These are phyloP conservation scores for Coenobita brevimanus DNA, from an alignment of 1,140 invertebrate species.

Conservation along the genomic window DNA sequence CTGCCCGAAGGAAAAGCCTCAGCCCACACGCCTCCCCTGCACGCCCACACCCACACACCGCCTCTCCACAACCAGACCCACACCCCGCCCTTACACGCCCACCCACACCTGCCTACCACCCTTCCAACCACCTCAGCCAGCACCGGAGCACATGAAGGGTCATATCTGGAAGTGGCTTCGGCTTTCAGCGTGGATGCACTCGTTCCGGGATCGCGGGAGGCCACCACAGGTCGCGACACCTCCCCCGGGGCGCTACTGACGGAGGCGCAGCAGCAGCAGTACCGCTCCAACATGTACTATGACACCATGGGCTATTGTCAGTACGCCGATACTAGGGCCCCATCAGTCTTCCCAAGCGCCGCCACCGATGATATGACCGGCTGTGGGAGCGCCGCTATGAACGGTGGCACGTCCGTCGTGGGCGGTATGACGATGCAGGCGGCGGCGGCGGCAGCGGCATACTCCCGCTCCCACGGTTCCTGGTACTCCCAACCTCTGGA, in stretches of 20 bases:
- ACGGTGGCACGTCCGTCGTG: constrained; percentile 49
- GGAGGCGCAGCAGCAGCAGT: constrained; percentile 62
- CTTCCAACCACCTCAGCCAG: constrained; percentile 47
- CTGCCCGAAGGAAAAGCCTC: constrained; percentile 60
- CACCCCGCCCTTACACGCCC: constrained; percentile 49
- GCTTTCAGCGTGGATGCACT: constrained; percentile 71
- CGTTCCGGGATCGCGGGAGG: constrained; percentile 67
- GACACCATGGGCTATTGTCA: constrained; percentile 69
- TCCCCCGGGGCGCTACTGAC: constrained; percentile 32
- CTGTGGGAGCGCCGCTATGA: constrained; percentile 54
- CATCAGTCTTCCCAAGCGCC: constrained; percentile 43
- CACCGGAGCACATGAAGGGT: constrained; percentile 52
- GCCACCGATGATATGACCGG: constrained; percentile 52
- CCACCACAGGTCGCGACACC: constrained; percentile 50
- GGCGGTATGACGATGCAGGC: constrained; percentile 58
- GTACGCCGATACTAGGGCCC: constrained; percentile 56
- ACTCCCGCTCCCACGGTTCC: constrained; percentile 60
- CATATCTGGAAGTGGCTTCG: constrained; percentile 62
- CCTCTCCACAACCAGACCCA: constrained; percentile 52
- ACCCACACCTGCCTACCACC: constrained; percentile 42
- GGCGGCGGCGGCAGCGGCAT: constrained; percentile 63
- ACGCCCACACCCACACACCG: constrained; percentile 54
- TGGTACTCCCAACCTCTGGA: constrained; percentile 64
- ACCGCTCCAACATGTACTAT: constrained; percentile 68
- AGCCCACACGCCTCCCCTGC: constrained; percentile 47